phyloP scores from a whole-genome alignment of 1,140 invertebrate species.

The Pseudomyrmex flavicornis region DNA sequence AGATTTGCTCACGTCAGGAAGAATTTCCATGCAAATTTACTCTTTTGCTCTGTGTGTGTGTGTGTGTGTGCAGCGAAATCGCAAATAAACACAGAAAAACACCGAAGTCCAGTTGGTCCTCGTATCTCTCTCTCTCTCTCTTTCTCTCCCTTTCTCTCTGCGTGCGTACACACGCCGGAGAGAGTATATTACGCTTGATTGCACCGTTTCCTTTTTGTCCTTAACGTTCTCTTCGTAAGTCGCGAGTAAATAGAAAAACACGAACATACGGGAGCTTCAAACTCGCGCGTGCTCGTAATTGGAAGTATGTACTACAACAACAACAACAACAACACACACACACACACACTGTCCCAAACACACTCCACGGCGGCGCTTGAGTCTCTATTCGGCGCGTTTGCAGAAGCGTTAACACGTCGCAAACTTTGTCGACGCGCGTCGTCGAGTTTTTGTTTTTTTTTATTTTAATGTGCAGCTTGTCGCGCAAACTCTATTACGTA shows the following conservation, averaged over 20 bases:
- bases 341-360: slow-evolving; percentile 24
- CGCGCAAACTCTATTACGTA: not conserved
- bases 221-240: slow-evolving; percentile 15
- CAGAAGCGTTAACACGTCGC: slow-evolving; percentile 27
- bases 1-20: slow-evolving; percentile 61
- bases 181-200: slow-evolving; percentile 54
- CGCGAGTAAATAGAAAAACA: slow-evolving; percentile 46
- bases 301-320: slow-evolving; percentile 21
- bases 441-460: not conserved
- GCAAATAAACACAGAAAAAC: slow-evolving; percentile 67
- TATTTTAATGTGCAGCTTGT: slow-evolving; percentile 1
- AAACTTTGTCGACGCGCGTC: not conserved
- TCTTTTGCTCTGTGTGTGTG: slow-evolving; percentile 24
- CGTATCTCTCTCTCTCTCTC: not conserved
- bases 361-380: not conserved
- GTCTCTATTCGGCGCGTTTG: slow-evolving; percentile 33
- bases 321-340: no score
- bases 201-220: slow-evolving; percentile 14
- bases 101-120: slow-evolving; percentile 20
- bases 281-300: slow-evolving; percentile 43
- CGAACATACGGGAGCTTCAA: not conserved
- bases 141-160: not conserved
- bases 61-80: not conserved
- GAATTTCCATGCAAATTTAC: slow-evolving; percentile 72
- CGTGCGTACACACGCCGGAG: slow-evolving; percentile 1